Evolutionary conservation across 2,888 invertebrate genomes (phyloP).

Genomic region (Galerucella calmariensis): DNA sequence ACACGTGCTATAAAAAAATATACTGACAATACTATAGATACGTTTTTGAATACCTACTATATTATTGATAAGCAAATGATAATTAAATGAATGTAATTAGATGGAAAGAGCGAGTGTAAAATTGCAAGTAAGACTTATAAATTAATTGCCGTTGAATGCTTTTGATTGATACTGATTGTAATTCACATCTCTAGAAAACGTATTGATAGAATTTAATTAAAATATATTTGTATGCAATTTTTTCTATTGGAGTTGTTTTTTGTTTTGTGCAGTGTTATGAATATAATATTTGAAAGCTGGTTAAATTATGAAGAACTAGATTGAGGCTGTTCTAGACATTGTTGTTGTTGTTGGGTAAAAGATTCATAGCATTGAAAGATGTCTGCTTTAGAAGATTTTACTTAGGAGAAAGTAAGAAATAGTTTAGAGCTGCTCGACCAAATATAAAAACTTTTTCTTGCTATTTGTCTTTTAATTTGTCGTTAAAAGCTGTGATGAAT

Average conservation of each 20-base stretch:
- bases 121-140: constrained; percentile 4
- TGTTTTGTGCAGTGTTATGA: too few species aligned
- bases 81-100: not conserved
- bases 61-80: constrained; percentile 1
- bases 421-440: too few species aligned
- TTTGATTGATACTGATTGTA: constrained; percentile 6
- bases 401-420: too few species aligned
- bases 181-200: not conserved
- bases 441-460: too few species aligned
- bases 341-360: too few species aligned
- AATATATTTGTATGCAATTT: not conserved
- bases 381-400: too few species aligned
- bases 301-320: too few species aligned
- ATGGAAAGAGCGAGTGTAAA: not conserved
- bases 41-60: not conserved
- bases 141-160: not conserved
- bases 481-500: too few species aligned
- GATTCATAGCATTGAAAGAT: too few species aligned
- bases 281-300: too few species aligned
- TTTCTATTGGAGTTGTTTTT: not conserved
- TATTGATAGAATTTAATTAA: not conserved
- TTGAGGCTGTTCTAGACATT: too few species aligned
- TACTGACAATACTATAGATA: not conserved
- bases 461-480: too few species aligned
- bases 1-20: not conserved